Base-by-base conservation (phyloP, 2,888 invertebrate genomes). In the Micropterix aruncella region DNA sequence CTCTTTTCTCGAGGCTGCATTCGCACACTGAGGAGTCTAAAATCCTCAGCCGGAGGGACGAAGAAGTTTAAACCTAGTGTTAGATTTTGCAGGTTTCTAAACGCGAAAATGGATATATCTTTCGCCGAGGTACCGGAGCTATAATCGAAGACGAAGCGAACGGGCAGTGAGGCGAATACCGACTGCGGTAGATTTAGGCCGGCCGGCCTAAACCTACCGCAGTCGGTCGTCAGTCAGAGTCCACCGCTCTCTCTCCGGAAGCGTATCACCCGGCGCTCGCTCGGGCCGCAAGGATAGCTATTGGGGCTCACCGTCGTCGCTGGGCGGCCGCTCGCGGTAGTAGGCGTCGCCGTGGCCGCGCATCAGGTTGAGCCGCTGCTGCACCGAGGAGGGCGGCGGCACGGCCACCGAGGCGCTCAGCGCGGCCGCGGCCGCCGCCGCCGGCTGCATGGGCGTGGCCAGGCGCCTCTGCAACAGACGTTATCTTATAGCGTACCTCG, bases 371-470 rank as follows among this genome's bases (percentile, higher is more conserved):
- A 70, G 63, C 56, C 61, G 60, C 60, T 68, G 69, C 59, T 70
- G 69, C 61, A 70, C 69, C 27, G 68, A 60, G 16, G 63, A 64
- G 58, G 69, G 69, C 55, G 65, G 61, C 53, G 69, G 69, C 60
- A 70, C 66, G 59, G 69, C 69, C 18, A 65, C 65, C 58, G 69
- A 68, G 41, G 69, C 69, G 19, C 68, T 68, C 51, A 70, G 63
- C 54, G 69, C 69, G 18, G 69, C 69, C 36, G 69, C 69, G 43
- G 69, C 69, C 18, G 69, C 69, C 44, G 69, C 69, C 37, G 69
- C 69, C 1, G 68, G 69, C 62, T 69, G 68, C 58, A 70, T 68
- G 9, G 67, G 66, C 50, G 68, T 68, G 52, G 66, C 58, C 55
- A 68, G 69, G 54, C 62, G 72, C 37, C 60, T 73, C 64, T 56